Base-by-base conservation (phyloP, 2,113 vertebrate species). In the Cyanistes caeruleus region DNA sequence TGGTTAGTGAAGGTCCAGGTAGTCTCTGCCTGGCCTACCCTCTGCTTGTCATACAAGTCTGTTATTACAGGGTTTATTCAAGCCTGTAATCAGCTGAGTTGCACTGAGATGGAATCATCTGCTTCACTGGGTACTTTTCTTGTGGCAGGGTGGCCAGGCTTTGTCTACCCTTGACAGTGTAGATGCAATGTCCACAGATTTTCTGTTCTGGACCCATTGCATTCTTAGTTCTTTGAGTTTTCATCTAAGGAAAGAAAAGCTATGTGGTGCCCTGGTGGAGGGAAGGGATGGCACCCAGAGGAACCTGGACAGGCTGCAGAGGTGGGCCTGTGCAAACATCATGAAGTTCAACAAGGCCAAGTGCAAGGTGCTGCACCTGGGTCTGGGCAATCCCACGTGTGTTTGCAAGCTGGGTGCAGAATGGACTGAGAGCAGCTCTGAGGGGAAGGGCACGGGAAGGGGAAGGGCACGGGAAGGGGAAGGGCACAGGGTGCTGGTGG, bases 1-100 rank as follows among this genome's bases (percentile, higher is more conserved):
- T 67, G n/a, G 78, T 97, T 96, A 90, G 63, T 49, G 63, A 93
- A 96, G 94, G 84, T 96, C 85, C 93, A 70, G 53, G 65, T 39
- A 55, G 76, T 78, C 53, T 55, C 73, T 94, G 56, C 58, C 62
- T 83, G 82, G 39, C 21, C 81, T 93, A 31, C 69, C 35, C 41
- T 85, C 16, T 63, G 80, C 58, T 95, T 97, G 68, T 89, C 65
- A 68, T 77, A 91, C 81, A 95, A 83, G 51, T 85, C 53, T 93
- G 62, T 68, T 92, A 81, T 97, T 94, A 55, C 41, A 58, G 64
- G 78, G 79, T n/a, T 85, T 93, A 84, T 70, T 95, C 87, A 76
- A 95, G 68, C 89, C 76, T 92, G 6, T 84, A 89, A 94, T 92
- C 55, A 64, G 72, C 46, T 67, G 76, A 63, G 27, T 77, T 96